These are phyloP conservation scores for Columba guinea DNA, from an alignment of 2,797 vertebrate species.

Conservation along the genomic window DNA sequence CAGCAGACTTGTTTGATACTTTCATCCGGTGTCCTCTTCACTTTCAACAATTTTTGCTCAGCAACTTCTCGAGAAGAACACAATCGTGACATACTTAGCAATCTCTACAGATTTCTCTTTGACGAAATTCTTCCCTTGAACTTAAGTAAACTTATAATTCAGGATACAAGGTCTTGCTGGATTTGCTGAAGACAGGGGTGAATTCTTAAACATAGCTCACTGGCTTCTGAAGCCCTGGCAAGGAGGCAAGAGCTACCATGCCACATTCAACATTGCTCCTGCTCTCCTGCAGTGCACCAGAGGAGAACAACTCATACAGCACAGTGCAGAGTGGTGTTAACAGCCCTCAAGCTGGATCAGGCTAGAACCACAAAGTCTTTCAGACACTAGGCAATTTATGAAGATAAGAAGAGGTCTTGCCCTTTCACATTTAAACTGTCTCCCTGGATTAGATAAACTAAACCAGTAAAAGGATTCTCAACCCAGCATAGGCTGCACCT, in stretches of 20 bases:
- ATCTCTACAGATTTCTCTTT: neutral
- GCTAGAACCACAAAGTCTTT: neutral
- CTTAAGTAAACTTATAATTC: neutral
- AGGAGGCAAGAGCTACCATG: neutral
- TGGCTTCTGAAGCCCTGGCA: neutral
- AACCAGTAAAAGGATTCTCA: neutral
- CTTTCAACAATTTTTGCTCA: neutral
- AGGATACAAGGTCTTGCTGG: neutral
- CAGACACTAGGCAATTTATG: neutral
- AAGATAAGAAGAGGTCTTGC: neutral
- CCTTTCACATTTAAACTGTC: neutral
- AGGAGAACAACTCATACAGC: neutral
- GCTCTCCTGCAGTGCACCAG: neutral
- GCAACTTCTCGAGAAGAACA: neutral
- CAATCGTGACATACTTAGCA: neutral
- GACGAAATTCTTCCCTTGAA: neutral
- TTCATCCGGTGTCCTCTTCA: neutral
- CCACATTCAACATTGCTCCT: neutral
- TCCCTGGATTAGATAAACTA: neutral
- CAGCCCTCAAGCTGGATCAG: neutral
- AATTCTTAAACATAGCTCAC: neutral
- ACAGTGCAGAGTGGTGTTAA: neutral
- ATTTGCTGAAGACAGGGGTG: neutral
- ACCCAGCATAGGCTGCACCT: neutral
- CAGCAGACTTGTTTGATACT: neutral